Percentiles rank a stretch among this genome's conserved stretches.
These are phyloP conservation scores for Conus canariensis DNA, from an alignment of 2,888 invertebrate genomes.

Conservation along the genomic window DNA sequence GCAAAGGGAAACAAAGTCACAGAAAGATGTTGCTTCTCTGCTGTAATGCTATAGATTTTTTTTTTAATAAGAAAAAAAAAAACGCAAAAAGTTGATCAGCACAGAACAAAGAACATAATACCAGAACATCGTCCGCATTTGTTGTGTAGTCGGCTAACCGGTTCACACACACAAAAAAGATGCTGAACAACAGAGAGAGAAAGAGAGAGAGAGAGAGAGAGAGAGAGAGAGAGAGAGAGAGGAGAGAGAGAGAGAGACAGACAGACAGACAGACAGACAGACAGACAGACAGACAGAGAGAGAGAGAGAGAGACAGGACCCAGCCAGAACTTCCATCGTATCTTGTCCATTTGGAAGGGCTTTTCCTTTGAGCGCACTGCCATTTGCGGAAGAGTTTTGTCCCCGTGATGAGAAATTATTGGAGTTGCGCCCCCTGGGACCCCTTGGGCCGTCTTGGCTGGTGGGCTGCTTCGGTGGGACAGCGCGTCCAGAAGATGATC, in stretches of 20 bases:
- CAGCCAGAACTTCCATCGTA: background rate
- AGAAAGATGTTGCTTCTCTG: no score
- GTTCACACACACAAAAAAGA: background rate
- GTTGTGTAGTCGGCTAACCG: no score
- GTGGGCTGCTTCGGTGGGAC: background rate
- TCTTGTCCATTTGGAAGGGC: constrained; percentile 27
- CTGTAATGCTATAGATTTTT: no score
- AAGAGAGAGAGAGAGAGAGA: background rate
- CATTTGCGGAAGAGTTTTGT: constrained; percentile 45
- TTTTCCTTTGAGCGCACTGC: constrained; percentile 40
- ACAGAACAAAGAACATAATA: background rate
- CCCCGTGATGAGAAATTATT: constrained; percentile 44
- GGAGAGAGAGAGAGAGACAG: background rate
- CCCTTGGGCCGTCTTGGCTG: constrained; percentile 31
- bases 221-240: no score
- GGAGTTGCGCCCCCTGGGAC: constrained; percentile 37
- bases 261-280: background rate
- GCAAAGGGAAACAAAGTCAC: no score
- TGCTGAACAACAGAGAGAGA: background rate
- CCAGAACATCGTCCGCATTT: background rate
- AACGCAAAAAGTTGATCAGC: no score
- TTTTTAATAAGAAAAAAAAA: no score
- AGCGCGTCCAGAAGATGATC: constrained; percentile 38
- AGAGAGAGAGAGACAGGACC: no score
- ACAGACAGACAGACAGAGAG: background rate